Base-by-base conservation (phyloP, 2,888 invertebrate species). In the Tachystola acroxantha region DNA sequence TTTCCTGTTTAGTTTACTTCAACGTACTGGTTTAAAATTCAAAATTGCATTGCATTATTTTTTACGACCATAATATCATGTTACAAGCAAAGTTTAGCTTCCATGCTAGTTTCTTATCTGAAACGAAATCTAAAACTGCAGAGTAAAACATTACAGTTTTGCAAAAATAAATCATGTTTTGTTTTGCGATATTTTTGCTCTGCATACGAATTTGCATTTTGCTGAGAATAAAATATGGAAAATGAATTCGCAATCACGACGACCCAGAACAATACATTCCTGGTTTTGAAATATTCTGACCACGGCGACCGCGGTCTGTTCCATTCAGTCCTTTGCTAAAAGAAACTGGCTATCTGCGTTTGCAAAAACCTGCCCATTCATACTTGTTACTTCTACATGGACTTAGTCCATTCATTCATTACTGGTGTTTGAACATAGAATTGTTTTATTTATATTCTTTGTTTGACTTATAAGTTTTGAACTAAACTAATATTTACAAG, bases 121-220 rank as follows among this genome's bases (percentile, higher is more conserved):
- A 37, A 42, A 44, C 44, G 37, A 45, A 54, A 53, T 50, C 52
- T 51, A 39, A 40, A 29, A 46, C 41, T 44, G 39, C 40, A 45
- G 38, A 46, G 42, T 38, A 41, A 35, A 38, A 39, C 45, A 11
- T 10, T 11, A 27, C 6, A 12, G 12, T 22, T 22, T 32, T 12
- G 32, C 22, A 12, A 36, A 34, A 30, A 36, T 36, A 31, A 36
- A 36, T 30, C 22, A 31, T 25, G 16, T 19, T n/a, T n/a, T n/a
- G n/a, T n/a, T n/a, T n/a, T n/a, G n/a, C n/a, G n/a, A n/a, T n/a
- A n/a, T n/a, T n/a, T n/a, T 36, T 19, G 19, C 32, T 26, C 19
- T 36, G 26, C 13, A 31, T 33, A 35, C 14, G 13, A 12, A 35
- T 35, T 37, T 32, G 32, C 27, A 28, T 37, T 32, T 27, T 11